A percentile compares a stretch with the other conserved stretches of the same genome.
These are phyloP conservation scores for Rattus rattus DNA, from an alignment of 2,113 vertebrate genomes.

Conservation along the genomic window DNA sequence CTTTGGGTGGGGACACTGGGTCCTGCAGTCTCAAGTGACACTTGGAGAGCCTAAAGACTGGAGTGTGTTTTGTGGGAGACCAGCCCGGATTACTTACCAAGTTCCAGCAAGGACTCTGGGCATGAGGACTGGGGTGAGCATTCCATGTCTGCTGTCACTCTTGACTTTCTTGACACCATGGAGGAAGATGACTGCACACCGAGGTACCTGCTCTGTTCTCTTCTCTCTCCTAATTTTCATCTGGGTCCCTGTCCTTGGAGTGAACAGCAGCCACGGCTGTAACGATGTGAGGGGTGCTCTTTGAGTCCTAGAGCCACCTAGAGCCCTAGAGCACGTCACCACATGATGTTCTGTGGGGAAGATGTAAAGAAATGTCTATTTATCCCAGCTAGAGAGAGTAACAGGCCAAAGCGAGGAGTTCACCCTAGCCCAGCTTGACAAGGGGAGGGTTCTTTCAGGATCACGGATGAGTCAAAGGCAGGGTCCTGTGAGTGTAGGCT, in stretches of 20 bases:
- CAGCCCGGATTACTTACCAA: neutral
- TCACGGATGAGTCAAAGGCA: neutral
- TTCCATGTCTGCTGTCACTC: rapidly evolving
- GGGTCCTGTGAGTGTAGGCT: neutral
- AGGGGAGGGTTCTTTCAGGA: neutral
- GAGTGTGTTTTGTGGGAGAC: neutral
- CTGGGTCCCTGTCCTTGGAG: too few relatives aligned
- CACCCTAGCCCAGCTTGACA: neutral
- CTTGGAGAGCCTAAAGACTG: neutral
- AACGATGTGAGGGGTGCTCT: neutral
- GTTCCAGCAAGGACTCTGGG: neutral
- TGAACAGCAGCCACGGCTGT: neutral
- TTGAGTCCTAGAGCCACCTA: neutral
- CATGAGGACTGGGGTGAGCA: neutral
- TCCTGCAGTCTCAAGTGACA: rapidly evolving
- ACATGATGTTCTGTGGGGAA: too few relatives aligned
- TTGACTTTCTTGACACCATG: rapidly evolving
- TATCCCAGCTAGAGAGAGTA: neutral
- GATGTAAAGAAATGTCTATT: neutral
- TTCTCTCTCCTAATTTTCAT: neutral
- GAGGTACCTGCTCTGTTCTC: neutral
- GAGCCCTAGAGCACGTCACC: neutral
- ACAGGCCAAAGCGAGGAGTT: neutral
- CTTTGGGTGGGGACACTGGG: neutral
- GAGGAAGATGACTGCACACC: neutral